phyloP scores from a whole-genome alignment of 2,797 vertebrate genomes.

The Pristis pectinata region DNA sequence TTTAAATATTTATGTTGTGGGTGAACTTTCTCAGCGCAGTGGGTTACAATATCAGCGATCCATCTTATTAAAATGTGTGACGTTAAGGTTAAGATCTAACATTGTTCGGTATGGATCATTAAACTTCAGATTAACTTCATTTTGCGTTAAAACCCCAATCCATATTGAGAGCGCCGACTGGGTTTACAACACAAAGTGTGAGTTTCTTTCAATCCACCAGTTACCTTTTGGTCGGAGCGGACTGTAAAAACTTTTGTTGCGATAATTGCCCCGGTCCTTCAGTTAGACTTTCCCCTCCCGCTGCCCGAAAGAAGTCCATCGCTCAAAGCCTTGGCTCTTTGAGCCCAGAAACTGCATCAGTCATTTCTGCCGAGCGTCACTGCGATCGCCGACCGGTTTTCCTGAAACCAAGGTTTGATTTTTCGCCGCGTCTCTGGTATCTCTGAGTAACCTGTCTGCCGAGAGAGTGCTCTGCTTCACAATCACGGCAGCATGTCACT shows the following conservation, averaged over 20 bases:
- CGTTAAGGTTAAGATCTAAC: neutral
- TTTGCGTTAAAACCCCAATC: neutral
- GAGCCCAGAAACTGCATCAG: neutral
- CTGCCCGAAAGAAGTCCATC: neutral
- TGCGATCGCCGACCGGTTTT: neutral
- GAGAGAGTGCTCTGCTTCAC: neutral
- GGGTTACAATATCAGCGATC: too few species aligned
- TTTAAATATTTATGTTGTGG: neutral
- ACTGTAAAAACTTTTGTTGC: neutral
- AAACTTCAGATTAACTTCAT: neutral
- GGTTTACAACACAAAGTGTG: neutral
- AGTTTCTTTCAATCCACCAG: neutral
- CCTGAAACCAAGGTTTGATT: neutral
- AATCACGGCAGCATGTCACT: neutral
- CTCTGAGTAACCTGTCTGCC: too few species aligned
- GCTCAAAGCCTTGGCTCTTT: too few species aligned
- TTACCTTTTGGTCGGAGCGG: neutral
- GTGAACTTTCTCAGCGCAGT: neutral
- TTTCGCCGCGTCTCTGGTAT: neutral
- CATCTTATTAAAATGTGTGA: neutral
- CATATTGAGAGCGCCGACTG: neutral
- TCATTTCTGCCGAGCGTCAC: neutral
- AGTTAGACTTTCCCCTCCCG: neutral
- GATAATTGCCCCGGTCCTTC: neutral
- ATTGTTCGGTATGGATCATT: neutral